Evolutionary conservation across 30 jellyfish, hydroid and myxozoan genomes (phyloP), one percentile per base, ranked within the genome.

Genomic region (Hydractinia symbiolongicarpus): DNA sequence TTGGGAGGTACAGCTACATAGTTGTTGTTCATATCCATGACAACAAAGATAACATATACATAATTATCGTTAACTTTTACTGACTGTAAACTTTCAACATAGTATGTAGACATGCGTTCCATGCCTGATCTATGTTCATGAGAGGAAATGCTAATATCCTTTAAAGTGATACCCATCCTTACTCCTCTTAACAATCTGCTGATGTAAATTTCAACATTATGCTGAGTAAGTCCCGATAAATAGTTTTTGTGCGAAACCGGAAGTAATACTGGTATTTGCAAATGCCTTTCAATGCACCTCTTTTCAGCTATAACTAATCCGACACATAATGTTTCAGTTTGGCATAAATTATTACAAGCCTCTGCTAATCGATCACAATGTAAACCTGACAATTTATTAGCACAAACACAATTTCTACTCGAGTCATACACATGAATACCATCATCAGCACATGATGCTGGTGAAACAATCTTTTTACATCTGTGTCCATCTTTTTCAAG

Each of bases 1-100:
- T 20, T 40, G 5, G 85, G 84, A 53, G 74, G 74, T 66, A 81
- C 21, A 17, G 88, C 88, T 61, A 20, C 54, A 70, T 62, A 87
- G 10, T n/a, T 53, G 17, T 72, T 78, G 53, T 57, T 67, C 8
- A 13, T n/a, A 73, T 87, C 95, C 95, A 87, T 81, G 62, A 86
- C 88, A 14, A 81, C 95, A 54, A 81, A 82, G 4, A 75, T 61
- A 76, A 83, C 83, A 64, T n/a, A 51, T 9, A 64, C 74, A 64
- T 64, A 51, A n/a, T 64, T 13, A 13, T 64, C 74, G 40, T n/a
- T 44, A 64, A 64, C 74, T n/a, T 64, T 51, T n/a, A 64, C 40
- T n/a, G 74, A 64, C 52, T 13, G 7, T 13, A 64, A 7, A 64
- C 52, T 51, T 64, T 64, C 74, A n/a, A 51, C 19, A 13, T 64